phyloP scores from a whole-genome alignment of 2,797 vertebrate species.

The Rachycentron canadum region DNA sequence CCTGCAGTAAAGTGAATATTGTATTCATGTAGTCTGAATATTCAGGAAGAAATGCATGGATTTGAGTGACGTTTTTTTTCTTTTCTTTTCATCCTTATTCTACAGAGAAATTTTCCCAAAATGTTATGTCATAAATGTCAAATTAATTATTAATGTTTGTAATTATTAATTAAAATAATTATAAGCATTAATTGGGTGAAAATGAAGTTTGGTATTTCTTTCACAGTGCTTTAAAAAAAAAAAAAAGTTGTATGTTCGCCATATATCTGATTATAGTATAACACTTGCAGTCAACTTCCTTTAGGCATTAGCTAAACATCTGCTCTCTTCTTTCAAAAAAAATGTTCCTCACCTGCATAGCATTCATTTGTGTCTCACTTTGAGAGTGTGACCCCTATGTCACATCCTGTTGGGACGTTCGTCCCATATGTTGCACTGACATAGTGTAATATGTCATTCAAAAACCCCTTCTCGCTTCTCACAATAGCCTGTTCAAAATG shows the following conservation, averaged over 20 bases:
- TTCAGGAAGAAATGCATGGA: conserved; percentile 53
- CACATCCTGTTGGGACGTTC: too few relatives aligned
- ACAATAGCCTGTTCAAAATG: too few relatives aligned
- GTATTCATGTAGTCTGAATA: conserved; percentile 87
- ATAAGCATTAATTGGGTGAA: too few relatives aligned
- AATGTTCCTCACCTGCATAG: too few relatives aligned
- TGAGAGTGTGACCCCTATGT: too few relatives aligned
- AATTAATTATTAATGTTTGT: too few relatives aligned
- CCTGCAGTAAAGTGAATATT: conserved; percentile 94
- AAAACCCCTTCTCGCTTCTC: too few relatives aligned
- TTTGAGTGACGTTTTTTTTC: conserved; percentile 29
- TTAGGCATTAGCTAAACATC: neutral
- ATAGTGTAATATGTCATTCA: too few relatives aligned
- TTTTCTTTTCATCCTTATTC: neutral
- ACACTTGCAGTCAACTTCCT: neutral
- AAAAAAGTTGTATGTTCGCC: neutral
- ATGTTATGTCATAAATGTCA: too few relatives aligned
- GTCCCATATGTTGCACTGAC: too few relatives aligned
- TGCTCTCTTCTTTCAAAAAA: neutral
- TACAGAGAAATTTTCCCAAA: neutral
- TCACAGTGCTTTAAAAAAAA: neutral
- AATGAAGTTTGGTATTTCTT: neutral
- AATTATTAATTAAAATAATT: too few relatives aligned
- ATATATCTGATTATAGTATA: neutral
- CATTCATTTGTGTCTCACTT: too few relatives aligned